Base-by-base conservation (phyloP, 2,888 invertebrate genomes). In the Spilosoma lubricipeda region DNA sequence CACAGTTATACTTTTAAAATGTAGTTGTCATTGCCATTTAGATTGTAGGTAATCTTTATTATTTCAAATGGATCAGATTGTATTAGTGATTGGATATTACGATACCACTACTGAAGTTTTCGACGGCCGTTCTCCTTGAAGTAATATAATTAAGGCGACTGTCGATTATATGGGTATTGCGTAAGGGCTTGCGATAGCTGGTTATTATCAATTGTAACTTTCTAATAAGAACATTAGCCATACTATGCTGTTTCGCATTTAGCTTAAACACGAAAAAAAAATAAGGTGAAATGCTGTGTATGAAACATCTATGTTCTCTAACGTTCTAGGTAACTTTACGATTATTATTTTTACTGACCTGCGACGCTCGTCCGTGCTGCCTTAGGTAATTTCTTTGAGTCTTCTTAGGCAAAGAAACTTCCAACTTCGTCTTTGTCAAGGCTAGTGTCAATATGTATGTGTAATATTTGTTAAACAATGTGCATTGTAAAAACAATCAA, bases 61-160 rank as follows among this genome's bases (percentile, higher is more conserved):
- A 80, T 81, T 75, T 77, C 72, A 77, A 82, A 79, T 77, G 72
- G 78, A 66, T 78, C 66, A 71, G 66, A 83, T 74, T 48, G 30
- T 30, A 13, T 48, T 42, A 70, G 56, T 66, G 70, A 45, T 74
- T 64, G 9, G 11, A 42, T 42, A 36, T 59, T 66, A 66, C 59
- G 48, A 52, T 70, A 67, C 45, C 30, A 13, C 42, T 36, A 52
- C 56, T 59, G 56, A 64, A 72, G 56, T 59, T 33, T 33, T 68
- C 42, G 36, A 68, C 56, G 56, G 70, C 39, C 20, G 73, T 65
- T 73, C 69, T 73, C 73, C 73, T 73, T 73, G 70, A 65, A 64
- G 30, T 63, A 59, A 56, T 72, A 36, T 69, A 69, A n/a, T 69
- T 69, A 69, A 27, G 18, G 1, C 13, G 52, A n/a, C 42, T 66